Evolutionary conservation across 2,888 invertebrate genomes (phyloP).

Genomic region (Atethmia centrago): DNA sequence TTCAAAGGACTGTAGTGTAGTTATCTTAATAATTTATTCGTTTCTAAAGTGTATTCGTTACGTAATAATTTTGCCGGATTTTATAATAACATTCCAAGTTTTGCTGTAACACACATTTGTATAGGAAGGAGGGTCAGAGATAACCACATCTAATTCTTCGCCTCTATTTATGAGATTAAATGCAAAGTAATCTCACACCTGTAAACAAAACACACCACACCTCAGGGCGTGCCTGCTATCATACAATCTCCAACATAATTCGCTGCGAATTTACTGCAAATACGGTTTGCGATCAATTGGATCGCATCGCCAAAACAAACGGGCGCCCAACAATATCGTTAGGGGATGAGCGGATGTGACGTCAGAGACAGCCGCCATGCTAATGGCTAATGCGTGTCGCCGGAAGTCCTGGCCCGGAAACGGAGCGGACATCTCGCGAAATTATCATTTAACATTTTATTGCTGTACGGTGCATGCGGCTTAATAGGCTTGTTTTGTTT

Average conservation of each 20-base stretch:
- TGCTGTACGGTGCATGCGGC: slow-evolving; percentile 70
- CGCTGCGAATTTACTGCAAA: slow-evolving; percentile 64
- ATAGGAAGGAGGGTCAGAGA: background rate
- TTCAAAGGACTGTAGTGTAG: background rate
- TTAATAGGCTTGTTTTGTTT: slow-evolving; percentile 63
- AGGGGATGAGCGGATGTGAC: slow-evolving; percentile 80
- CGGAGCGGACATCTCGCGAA: slow-evolving; percentile 84
- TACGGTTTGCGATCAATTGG: slow-evolving; percentile 67
- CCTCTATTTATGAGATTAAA: slow-evolving; percentile 20
- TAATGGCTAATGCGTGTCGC: slow-evolving; percentile 89
- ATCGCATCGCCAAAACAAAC: slow-evolving; percentile 67
- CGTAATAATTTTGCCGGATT: background rate
- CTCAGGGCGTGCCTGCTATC: slow-evolving; percentile 23
- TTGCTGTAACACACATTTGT: background rate
- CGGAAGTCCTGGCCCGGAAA: slow-evolving; percentile 85
- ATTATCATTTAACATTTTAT: slow-evolving; percentile 89
- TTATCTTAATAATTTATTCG: background rate
- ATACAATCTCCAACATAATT: slow-evolving; percentile 46
- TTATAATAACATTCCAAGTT: background rate
- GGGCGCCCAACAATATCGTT: slow-evolving; percentile 63
- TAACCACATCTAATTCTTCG: slow-evolving; percentile 21
- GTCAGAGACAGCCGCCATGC: slow-evolving; percentile 84
- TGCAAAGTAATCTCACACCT: slow-evolving; percentile 23
- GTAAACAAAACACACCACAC: slow-evolving; percentile 4
- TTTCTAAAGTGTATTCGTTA: background rate